Base-by-base conservation (phyloP, 2,113 vertebrate species). In the Baryphthengus martii region DNA sequence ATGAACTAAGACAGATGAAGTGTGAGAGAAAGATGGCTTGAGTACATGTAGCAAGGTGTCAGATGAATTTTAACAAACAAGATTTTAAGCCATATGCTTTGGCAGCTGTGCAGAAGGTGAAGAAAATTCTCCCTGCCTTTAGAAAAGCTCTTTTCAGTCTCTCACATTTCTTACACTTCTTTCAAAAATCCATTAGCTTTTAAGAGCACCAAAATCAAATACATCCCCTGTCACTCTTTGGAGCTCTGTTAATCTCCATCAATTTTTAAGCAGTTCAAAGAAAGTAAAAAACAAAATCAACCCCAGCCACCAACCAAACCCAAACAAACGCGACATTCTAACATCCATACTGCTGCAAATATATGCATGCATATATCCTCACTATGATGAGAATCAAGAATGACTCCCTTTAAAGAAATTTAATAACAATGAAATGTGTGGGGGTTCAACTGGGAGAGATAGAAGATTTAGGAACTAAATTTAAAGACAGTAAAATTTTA, bases 1-100 rank as follows among this genome's bases (percentile, higher is more conserved):
- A 89, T 90, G 93, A 89, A 77, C 47, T 13, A 79, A 92, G 76
- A 94, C 39, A 59, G 85, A 96, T 71, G 89, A 96, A 91, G 85
- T 77, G 52, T 81, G 88, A 96, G 82, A 44, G 65, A 84, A 90
- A 77, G 82, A 47, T 40, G 49, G 82, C 91, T 71, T 14, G 42
- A 88, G 72, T 24, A 78, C 72, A 77, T 0, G 26, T 3, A 83
- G 50, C 50, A 24, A 77, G 52, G 65, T 93, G 18, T 14, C 89
- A 82, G 79, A 92, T 42, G 47, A 71, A 49, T 66, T 55, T 63
- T 49, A 81, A 44, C 73, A 91, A 93, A 59, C n/a, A 93, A 63
- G 56, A 90, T 75, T 90, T 86, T 72, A 87, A 93, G 88, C 76
- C 28, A 12, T 68, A 28, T 53, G 37, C 76, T 85, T 86, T 88